phyloP scores from a whole-genome alignment of 2,113 vertebrate species.

The Ophiodon elongatus region DNA sequence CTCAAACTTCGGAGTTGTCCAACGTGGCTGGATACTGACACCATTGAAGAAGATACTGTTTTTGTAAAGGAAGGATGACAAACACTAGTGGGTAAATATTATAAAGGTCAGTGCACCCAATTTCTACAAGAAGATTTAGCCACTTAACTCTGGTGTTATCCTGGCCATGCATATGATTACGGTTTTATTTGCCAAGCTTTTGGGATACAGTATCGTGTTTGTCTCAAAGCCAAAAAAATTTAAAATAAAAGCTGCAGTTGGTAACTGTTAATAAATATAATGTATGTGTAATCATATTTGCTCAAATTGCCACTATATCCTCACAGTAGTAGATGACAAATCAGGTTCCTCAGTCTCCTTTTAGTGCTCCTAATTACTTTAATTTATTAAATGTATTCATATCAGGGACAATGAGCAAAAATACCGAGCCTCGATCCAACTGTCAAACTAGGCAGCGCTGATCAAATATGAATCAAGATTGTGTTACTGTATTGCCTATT shows the following conservation, averaged over 20 bases:
- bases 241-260: too few relatives aligned
- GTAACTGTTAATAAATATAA: too few relatives aligned
- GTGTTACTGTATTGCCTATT: too few relatives aligned
- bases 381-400: too few relatives aligned
- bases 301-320: too few relatives aligned
- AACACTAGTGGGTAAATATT: neutral
- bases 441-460: too few relatives aligned
- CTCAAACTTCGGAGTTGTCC: neutral
- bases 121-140: neutral
- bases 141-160: neutral
- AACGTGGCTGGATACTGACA: neutral
- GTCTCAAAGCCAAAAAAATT: neutral
- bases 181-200: neutral
- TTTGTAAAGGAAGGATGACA: neutral
- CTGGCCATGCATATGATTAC: neutral
- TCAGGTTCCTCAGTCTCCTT: neutral
- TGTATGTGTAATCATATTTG: too few relatives aligned
- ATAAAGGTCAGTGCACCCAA: neutral
- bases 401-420: too few relatives aligned
- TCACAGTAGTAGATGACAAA: neutral
- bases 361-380: too few relatives aligned
- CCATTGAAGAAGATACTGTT: neutral
- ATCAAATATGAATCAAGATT: too few relatives aligned
- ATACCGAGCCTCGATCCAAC: too few relatives aligned
- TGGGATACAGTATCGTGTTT: neutral